Base-by-base conservation (phyloP, 30 jellyfish, hydroid and myxozoan species). In the Chironex yamaguchii region DNA sequence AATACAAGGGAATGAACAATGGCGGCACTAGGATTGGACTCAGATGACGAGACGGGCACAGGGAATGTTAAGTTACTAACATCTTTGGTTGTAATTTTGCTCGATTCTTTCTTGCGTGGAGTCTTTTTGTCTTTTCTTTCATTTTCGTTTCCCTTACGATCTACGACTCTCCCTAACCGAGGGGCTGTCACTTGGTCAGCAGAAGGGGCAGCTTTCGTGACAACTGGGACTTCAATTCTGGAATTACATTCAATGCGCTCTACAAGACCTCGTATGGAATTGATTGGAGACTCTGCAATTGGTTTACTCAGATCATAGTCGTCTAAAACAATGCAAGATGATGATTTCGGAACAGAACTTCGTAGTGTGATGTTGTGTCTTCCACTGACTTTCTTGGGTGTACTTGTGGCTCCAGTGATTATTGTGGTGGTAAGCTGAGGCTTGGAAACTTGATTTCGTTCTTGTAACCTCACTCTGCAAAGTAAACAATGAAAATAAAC, bases 321-420 rank as follows among this genome's bases (percentile, higher is more conserved):
- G 63, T 85, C 95, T 21, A 85, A 73, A 2, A 85, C 89, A 1
- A 85, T 28, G 34, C 95, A 85, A 77, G 83, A 71, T 58, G 88
- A 42, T 6, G 58, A 42, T 17, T 42, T 42, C 13, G 58, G 17
- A 42, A 42, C 58, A 17, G 58, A 42, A 17, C 58, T 42, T 17
- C 58, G 9, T 17, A 42, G 58, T 6, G 58, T 42, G 17, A 42
- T 42, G 17, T 42, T 42, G 58, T 42, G 58, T 6, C 58, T 9
- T 6, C 58, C 58, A 17, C 13, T 42, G 17, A 17, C 58, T 42
- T 42, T 42, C 17, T 42, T 42, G 58, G 17, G 13, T 42, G 58
- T 6, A 17, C 58, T 42, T 42, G 9, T 42, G 9, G 58, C 58
- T 6, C 17, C 58, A 6, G 17, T 9, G 9, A 42, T 42, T 6